Conservation (phyloP, 2,888 invertebrate genomes). For the Caenorhabditis zanzibari region DNA sequence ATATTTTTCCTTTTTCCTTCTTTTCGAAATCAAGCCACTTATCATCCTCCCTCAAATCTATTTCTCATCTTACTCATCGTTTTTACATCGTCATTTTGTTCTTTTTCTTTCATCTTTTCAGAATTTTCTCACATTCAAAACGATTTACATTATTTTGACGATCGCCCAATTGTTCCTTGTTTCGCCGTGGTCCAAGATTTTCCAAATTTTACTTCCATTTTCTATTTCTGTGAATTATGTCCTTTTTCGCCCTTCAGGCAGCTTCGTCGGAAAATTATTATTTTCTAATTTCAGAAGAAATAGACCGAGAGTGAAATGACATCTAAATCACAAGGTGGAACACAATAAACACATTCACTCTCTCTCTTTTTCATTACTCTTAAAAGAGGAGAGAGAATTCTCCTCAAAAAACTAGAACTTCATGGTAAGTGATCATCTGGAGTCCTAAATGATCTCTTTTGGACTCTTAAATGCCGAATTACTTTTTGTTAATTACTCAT, state of each 20-base stretch:
- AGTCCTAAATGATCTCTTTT: neutral
- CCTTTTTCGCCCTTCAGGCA: neutral
- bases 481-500: neutral
- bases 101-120: slow-evolving; percentile 1
- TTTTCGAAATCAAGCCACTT: slow-evolving; percentile 54
- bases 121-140: slow-evolving; percentile 28
- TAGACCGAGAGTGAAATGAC: slow-evolving; percentile 53
- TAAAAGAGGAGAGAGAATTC: slow-evolving; percentile 13
- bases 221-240: neutral
- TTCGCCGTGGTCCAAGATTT: too few relatives aligned
- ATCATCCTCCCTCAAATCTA: slow-evolving; percentile 16
- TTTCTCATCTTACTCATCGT: slow-evolving; percentile 53
- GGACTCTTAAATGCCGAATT: neutral
- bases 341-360: slow-evolving; percentile 31
- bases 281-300: slow-evolving; percentile 37
- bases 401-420: slow-evolving; percentile 20
- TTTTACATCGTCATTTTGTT: slow-evolving; percentile 31
- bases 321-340: slow-evolving; percentile 45
- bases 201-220: neutral
- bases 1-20: neutral
- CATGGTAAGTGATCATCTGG: slow-evolving; percentile 23
- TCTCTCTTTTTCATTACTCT: slow-evolving; percentile 10
- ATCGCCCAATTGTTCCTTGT: neutral
- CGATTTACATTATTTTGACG: neutral
- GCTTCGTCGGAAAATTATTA: neutral